These are phyloP conservation scores for Antigone vipio DNA, from an alignment of 2,113 vertebrate species.

Conservation along the genomic window DNA sequence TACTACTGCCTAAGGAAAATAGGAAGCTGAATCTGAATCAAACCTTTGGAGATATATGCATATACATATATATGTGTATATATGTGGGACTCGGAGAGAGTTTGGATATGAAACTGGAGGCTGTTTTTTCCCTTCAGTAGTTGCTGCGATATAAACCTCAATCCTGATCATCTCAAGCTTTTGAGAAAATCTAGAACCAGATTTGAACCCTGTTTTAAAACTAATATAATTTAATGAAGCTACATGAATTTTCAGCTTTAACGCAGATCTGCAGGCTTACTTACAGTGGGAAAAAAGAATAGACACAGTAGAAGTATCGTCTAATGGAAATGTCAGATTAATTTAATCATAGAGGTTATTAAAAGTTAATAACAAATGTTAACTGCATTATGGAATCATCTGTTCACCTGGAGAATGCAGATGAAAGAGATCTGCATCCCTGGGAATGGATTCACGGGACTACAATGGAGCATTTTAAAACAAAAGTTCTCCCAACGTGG, in stretches of 20 bases:
- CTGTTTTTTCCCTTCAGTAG: neutral
- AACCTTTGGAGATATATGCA: neutral
- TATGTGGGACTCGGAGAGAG: neutral
- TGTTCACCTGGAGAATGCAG: neutral
- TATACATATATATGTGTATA: no score
- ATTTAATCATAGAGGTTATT: constrained; percentile 34
- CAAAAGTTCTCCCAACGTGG: neutral
- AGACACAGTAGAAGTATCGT: neutral
- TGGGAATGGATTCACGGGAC: neutral
- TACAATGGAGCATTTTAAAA: neutral
- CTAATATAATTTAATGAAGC: neutral
- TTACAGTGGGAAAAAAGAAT: constrained; percentile 8
- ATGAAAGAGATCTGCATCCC: neutral
- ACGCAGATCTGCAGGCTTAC: neutral
- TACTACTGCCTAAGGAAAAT: neutral
- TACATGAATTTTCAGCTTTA: constrained; percentile 6
- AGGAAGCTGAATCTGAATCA: neutral
- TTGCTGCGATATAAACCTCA: neutral
- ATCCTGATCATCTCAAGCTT: neutral
- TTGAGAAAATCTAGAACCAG: neutral
- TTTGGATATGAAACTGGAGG: neutral
- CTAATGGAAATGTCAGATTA: constrained; percentile 37
- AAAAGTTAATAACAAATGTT: neutral
- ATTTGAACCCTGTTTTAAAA: neutral
- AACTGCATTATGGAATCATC: neutral